These are phyloP conservation scores for Campoplex nolae DNA, from an alignment of 2,888 invertebrate genomes.

Conservation along the genomic window DNA sequence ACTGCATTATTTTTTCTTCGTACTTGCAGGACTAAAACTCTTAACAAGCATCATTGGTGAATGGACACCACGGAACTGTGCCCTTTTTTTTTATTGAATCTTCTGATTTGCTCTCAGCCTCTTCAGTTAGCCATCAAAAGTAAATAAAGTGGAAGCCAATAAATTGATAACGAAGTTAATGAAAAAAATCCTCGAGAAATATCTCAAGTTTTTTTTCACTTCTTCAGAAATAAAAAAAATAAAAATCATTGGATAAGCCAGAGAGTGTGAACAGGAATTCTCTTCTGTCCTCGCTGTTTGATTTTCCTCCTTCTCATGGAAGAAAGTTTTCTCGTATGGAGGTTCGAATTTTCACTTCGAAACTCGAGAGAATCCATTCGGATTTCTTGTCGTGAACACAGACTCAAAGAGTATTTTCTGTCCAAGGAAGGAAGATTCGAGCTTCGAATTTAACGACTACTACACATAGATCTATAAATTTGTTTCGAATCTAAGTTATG, in stretches of 20 bases:
- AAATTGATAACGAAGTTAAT: conserved; percentile 38
- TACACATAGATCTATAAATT: conserved; percentile 33
- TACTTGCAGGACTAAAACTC: conserved; percentile 1
- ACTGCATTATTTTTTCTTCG: neutral
- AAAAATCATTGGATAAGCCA: conserved; percentile 16
- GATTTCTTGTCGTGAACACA: neutral
- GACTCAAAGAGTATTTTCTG: conserved; percentile 17
- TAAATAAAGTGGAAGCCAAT: conserved; percentile 47
- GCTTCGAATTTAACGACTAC: conserved; percentile 25
- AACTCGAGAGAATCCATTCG: conserved; percentile 34
- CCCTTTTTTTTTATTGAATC: neutral
- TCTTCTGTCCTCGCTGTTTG: neutral
- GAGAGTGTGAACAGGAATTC: conserved; percentile 1
- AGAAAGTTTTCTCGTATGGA: conserved; percentile 27
- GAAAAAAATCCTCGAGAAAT: conserved; percentile 35
- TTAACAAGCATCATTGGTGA: conserved; percentile 50
- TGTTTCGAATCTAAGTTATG: conserved; percentile 29
- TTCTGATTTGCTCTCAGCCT: neutral
- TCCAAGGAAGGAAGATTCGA: neutral
- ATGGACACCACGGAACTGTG: neutral
- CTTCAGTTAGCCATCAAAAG: neutral
- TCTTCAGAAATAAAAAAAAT: neutral
- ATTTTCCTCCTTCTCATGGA: neutral
- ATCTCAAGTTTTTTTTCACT: neutral
- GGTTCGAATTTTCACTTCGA: conserved; percentile 12